Percentiles rank a stretch among this genome's conserved stretches.
These are phyloP conservation scores for Otus sunia DNA, from an alignment of 2,113 vertebrate genomes.

Conservation along the genomic window DNA sequence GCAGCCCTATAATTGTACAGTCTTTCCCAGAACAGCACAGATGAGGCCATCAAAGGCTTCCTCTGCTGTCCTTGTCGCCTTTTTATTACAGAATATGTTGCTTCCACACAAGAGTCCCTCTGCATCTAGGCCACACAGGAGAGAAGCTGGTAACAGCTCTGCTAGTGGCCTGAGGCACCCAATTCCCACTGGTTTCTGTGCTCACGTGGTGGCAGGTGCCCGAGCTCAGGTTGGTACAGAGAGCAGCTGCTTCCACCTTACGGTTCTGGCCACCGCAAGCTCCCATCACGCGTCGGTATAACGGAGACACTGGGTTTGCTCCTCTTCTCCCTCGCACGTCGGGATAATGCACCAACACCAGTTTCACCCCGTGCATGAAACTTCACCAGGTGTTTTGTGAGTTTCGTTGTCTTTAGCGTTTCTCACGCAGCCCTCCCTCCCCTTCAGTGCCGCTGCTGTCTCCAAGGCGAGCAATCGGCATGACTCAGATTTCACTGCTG, in stretches of 20 bases:
- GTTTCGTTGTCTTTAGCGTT: constrained; percentile 41
- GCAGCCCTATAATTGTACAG: not conserved
- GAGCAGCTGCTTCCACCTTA: not conserved
- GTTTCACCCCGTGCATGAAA: not conserved
- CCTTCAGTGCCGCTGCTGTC: constrained; percentile 2
- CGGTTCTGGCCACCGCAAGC: not conserved
- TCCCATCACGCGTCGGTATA: fast-evolving
- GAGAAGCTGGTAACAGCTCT: not conserved
- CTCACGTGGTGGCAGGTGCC: not conserved
- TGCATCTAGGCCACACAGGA: not conserved
- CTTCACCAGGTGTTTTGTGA: not conserved
- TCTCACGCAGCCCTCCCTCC: constrained; percentile 40
- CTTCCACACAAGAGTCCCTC: not conserved
- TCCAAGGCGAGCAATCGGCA: not conserved
- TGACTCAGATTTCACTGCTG: constrained; percentile 55
- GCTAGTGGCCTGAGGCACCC: not conserved
- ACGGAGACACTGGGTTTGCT: not conserved
- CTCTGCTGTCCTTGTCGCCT: not conserved
- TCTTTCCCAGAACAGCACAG: not conserved
- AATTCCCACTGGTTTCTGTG: not conserved
- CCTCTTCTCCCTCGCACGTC: fast-evolving
- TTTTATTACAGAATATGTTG: not conserved
- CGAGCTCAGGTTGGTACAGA: not conserved
- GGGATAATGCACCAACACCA: not conserved
- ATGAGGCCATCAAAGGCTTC: not conserved